Evolutionary conservation across 2,113 vertebrate genomes (phyloP), one percentile per base, ranked within the genome.

Genomic region (Neofelis nebulosa): DNA sequence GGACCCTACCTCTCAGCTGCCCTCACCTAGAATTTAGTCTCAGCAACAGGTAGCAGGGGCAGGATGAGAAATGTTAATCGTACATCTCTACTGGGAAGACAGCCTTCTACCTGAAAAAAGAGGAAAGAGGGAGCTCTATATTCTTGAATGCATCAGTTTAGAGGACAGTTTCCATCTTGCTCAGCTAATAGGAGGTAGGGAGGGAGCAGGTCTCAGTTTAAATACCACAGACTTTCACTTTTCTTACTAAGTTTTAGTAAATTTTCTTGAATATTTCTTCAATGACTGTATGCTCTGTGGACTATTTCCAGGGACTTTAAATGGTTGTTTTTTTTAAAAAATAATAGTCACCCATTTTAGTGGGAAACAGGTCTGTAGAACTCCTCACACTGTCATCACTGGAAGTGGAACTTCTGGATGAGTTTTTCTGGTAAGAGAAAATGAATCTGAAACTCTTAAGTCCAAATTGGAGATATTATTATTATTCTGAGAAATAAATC

Each of bases 371-470:
- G 29, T 89, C 13, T 66, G 25, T 31, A 81, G 9, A 78, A 23
- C 11, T 89, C 33, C 21, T 94, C 23, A 48, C 3, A 52, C n/a
- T 89, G 25, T 76, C 33, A 66, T n/a, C 27, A 36, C 33, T 61
- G 1, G 65, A 76, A 94, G 71, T 48, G 9, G 23, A 95, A 82
- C 27, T 81, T 52, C 74, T 50, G 81, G 18, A 66, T 19, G 13
- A 76, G 27, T 63, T 88, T 78, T 48, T 80, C 90, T 66, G 29
- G 21, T 36, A 73, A 69, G 63, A 96, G 45, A 94, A 97, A 97
- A 81, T 52, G 41, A 18, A 89, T 6, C 65, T 55, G 50, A 87
- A 90, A 52, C 36, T 68, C 80, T 63, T 14, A 73, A 93, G 18
- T 41, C 38, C 7, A 86, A 50, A 78, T 55, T 38, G 82, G 63